Evolutionary conservation across 2,113 vertebrate genomes (phyloP).

Genomic region (Drymodes brunneopygia): DNA sequence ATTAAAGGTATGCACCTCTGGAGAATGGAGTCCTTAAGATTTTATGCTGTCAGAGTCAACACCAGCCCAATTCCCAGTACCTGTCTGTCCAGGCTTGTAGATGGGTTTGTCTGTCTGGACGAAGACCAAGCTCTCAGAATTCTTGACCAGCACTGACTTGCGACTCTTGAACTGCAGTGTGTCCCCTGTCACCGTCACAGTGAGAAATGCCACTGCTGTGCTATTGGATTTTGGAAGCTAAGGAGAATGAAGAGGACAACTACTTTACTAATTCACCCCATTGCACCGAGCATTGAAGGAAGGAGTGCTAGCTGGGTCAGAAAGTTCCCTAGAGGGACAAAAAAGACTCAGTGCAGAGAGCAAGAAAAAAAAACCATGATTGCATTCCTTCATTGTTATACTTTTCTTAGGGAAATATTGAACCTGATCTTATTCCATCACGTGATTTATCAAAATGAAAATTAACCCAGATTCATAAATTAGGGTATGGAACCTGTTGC

Average conservation of each 20-base stretch:
- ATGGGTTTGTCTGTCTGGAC: conserved; percentile 74
- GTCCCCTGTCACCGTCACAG: conserved; percentile 46
- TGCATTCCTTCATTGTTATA: background rate
- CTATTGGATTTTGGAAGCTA: conserved; percentile 45
- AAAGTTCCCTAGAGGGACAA: background rate
- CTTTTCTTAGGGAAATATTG: background rate
- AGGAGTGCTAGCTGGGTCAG: background rate
- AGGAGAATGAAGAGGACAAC: background rate
- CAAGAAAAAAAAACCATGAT: background rate
- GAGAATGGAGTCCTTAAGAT: background rate
- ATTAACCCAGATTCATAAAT: background rate
- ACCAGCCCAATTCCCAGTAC: background rate
- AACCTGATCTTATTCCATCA: background rate
- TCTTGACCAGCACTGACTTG: conserved; percentile 57
- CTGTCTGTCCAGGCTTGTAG: conserved; percentile 72
- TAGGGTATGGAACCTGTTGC: background rate
- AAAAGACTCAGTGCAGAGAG: background rate
- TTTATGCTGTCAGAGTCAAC: background rate
- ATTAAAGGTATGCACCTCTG: too few species aligned
- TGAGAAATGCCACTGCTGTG: conserved; percentile 56
- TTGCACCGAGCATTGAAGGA: background rate
- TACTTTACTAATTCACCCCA: background rate
- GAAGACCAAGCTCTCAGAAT: conserved; percentile 61
- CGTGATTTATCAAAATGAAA: background rate
- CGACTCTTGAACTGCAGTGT: conserved; percentile 59